Evolutionary conservation across 2,888 invertebrate genomes (phyloP).

Genomic region (Sisyra terminalis): DNA sequence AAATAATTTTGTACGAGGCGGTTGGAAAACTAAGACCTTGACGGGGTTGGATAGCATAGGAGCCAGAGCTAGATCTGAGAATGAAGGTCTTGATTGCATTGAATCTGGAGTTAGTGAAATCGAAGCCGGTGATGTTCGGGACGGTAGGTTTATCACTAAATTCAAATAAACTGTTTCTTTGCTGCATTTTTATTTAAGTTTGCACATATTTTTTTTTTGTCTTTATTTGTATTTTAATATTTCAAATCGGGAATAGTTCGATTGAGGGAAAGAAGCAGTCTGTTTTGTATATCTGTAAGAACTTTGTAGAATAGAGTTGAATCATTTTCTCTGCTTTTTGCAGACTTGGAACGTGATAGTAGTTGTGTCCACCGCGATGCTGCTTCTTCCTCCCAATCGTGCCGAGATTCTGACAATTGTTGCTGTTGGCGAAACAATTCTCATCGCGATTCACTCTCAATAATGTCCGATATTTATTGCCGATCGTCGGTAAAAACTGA

Average conservation of each 20-base stretch:
- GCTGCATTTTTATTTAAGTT: neutral
- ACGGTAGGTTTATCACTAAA: conserved; percentile 42
- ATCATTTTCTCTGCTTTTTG: conserved; percentile 4
- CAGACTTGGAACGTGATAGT: conserved; percentile 2
- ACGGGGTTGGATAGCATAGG: conserved; percentile 38
- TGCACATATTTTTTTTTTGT: neutral
- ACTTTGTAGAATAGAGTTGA: neutral
- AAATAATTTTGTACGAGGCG: conserved; percentile 67
- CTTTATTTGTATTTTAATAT: conserved; percentile 1
- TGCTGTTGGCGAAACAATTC: conserved; percentile 21
- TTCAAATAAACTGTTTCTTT: neutral
- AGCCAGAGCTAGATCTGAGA: conserved; percentile 68
- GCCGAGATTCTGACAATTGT: conserved; percentile 26
- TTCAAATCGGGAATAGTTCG: neutral
- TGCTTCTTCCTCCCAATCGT: conserved; percentile 24
- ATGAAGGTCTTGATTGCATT: conserved; percentile 77
- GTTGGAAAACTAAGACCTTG: conserved; percentile 53
- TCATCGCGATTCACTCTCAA: conserved; percentile 22
- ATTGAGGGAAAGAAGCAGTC: conserved; percentile 7
- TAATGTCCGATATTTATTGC: conserved; percentile 43
- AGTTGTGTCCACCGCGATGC: conserved; percentile 15
- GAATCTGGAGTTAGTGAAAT: conserved; percentile 77
- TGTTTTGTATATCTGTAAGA: neutral
- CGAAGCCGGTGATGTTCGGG: conserved; percentile 83
- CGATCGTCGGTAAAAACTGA: conserved; percentile 20